These are phyloP conservation scores for Xenopus petersii DNA, from an alignment of 2,797 vertebrate species.

Conservation along the genomic window DNA sequence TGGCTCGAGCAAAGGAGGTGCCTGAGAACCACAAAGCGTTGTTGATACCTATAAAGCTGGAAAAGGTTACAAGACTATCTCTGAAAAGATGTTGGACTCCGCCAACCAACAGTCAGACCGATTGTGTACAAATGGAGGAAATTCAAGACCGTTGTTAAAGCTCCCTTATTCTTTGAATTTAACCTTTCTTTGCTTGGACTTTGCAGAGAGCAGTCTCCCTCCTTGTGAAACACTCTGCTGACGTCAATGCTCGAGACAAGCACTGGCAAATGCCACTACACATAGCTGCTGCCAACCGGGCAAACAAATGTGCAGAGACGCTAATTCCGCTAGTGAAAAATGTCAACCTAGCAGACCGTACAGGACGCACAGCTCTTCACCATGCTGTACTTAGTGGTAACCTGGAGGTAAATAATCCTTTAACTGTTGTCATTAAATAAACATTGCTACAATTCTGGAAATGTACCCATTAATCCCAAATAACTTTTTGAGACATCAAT, in stretches of 20 bases:
- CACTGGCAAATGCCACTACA: constrained; percentile 94
- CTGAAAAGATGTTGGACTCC: too few relatives aligned
- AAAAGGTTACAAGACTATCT: too few relatives aligned
- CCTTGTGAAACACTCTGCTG: constrained; percentile 88
- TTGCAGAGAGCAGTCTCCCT: constrained; percentile 86
- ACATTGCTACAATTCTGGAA: too few relatives aligned
- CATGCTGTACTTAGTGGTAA: constrained; percentile 92
- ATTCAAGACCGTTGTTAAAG: too few relatives aligned
- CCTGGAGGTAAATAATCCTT: constrained; percentile 72
- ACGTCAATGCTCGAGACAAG: constrained; percentile 91
- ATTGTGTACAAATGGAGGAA: too few relatives aligned
- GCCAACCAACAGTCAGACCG: too few relatives aligned
- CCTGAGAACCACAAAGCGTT: too few relatives aligned
- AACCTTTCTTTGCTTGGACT: not conserved
- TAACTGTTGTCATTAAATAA: too few relatives aligned
- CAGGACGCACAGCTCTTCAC: constrained; percentile 90
- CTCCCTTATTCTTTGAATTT: not conserved
- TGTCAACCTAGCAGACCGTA: constrained; percentile 87
- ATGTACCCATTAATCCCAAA: too few relatives aligned
- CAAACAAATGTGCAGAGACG: constrained; percentile 85
- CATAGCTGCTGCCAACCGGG: constrained; percentile 88
- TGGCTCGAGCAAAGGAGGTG: too few relatives aligned
- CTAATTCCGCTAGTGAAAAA: constrained; percentile 85
- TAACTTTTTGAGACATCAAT: too few relatives aligned
- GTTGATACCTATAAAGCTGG: too few relatives aligned